These are phyloP conservation scores for Glaucidium brasilianum DNA, from an alignment of 2,113 vertebrate genomes.

Conservation along the genomic window DNA sequence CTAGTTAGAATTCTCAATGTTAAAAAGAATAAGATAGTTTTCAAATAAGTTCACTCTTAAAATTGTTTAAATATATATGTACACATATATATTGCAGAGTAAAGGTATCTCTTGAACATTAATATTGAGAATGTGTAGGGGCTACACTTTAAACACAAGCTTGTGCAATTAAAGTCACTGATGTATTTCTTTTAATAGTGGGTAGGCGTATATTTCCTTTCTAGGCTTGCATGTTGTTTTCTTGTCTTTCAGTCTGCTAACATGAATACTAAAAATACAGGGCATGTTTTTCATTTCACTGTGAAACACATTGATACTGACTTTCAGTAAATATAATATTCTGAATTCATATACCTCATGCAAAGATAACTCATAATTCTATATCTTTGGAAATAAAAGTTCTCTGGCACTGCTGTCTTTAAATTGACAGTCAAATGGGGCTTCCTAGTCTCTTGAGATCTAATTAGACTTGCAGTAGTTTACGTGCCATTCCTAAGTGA, in stretches of 20 bases:
- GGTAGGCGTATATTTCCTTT: neutral
- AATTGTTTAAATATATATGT: neutral
- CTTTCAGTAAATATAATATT: neutral
- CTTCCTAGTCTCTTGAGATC: slow-evolving; percentile 7
- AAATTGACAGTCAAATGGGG: slow-evolving; percentile 22
- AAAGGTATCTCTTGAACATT: neutral
- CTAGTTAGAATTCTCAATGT: neutral
- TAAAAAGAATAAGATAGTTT: neutral
- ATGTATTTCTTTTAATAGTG: neutral
- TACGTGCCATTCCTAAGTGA: neutral
- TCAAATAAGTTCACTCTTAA: neutral
- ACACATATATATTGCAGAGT: neutral
- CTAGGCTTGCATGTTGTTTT: neutral
- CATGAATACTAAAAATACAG: neutral
- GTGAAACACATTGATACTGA: neutral
- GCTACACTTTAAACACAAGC: neutral
- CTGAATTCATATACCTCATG: neutral
- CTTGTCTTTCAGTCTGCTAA: neutral
- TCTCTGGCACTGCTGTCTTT: neutral
- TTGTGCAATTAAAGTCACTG: neutral
- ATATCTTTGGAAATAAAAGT: neutral
- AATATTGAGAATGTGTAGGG: neutral
- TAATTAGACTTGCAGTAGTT: slow-evolving; percentile 31
- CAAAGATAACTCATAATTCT: neutral
- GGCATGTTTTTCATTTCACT: neutral